phyloP scores from a whole-genome alignment of 2,113 vertebrate species.

The Phyllopteryx taeniolatus region DNA sequence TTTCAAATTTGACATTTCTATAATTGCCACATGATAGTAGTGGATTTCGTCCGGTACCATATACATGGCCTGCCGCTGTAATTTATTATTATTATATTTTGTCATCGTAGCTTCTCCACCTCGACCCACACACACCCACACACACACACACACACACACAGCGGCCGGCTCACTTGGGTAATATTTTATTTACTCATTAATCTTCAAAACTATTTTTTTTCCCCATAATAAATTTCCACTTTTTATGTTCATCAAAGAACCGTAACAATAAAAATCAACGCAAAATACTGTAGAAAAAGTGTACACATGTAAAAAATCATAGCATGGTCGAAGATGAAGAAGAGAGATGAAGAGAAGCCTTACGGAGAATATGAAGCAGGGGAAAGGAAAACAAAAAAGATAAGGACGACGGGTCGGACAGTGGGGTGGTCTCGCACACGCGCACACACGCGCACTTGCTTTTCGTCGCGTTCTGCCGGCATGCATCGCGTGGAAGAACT shows the following conservation, averaged over 20 bases:
- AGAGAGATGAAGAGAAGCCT: slow-evolving; percentile 38
- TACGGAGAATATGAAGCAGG: slow-evolving; percentile 25
- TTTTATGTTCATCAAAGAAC: slow-evolving; percentile 83
- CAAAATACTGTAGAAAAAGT: slow-evolving; percentile 81
- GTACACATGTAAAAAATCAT: slow-evolving; percentile 80
- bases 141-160: background rate
- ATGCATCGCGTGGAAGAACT: slow-evolving; percentile 66
- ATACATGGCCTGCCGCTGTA: too few relatives aligned
- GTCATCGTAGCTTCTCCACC: background rate
- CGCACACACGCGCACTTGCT: background rate
- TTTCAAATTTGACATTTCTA: too few relatives aligned
- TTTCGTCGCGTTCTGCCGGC: slow-evolving; percentile 32
- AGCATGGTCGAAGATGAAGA: slow-evolving; percentile 73
- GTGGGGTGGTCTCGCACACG: slow-evolving; percentile 4
- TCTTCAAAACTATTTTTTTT: slow-evolving; percentile 82
- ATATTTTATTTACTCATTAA: slow-evolving; percentile 83
- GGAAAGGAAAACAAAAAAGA: slow-evolving; percentile 31
- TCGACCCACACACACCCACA: background rate
- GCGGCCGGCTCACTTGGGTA: slow-evolving; percentile 68
- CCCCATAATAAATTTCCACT: slow-evolving; percentile 81
- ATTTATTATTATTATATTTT: too few relatives aligned
- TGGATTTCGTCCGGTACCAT: too few relatives aligned
- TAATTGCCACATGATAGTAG: too few relatives aligned
- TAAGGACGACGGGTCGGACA: slow-evolving; percentile 36
- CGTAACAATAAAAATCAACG: slow-evolving; percentile 83